These are phyloP conservation scores for Geodia barretti DNA, from an alignment of 37 sponge, comb jelly and placozoan species.

Conservation along the genomic window DNA sequence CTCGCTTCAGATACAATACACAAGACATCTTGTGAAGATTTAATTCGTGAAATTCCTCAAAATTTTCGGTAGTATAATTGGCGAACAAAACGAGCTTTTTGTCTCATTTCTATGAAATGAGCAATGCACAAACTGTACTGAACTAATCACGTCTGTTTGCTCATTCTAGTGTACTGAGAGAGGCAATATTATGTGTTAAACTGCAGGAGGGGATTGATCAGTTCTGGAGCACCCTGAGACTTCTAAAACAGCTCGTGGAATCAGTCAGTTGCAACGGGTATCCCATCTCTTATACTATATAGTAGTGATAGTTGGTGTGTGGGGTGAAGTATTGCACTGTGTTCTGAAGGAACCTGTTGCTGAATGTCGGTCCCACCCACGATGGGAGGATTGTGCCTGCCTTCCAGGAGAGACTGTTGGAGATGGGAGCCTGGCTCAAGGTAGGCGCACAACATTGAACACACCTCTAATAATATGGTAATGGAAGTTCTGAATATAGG, in stretches of 20 bases:
- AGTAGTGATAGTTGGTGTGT: neutral
- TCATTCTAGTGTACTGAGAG: no score
- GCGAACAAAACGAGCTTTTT: constrained; percentile 53
- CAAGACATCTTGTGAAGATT: no score
- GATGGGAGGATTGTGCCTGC: constrained; percentile 77
- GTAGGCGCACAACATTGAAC: no score
- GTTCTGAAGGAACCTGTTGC: constrained; percentile 63
- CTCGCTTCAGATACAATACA: no score
- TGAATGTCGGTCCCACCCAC: constrained; percentile 82
- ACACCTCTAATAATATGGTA: no score
- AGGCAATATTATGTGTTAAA: no score
- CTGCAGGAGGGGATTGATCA: constrained; percentile 14
- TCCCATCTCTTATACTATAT: no score
- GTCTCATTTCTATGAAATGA: constrained; percentile 62
- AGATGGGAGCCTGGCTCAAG: constrained; percentile 80
- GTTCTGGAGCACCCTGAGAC: constrained; percentile 32
- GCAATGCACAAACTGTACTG: no score
- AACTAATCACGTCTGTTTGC: no score
- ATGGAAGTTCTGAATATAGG: no score
- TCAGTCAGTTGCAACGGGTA: constrained; percentile 75
- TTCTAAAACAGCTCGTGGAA: constrained; percentile 59
- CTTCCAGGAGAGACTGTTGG: constrained; percentile 75
- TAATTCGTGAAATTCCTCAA: constrained; percentile 7
- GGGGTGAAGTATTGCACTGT: neutral
- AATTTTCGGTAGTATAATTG: constrained; percentile 30